Evolutionary conservation across 1,140 invertebrate genomes (phyloP).

Genomic region (Pteromalus puparum): DNA sequence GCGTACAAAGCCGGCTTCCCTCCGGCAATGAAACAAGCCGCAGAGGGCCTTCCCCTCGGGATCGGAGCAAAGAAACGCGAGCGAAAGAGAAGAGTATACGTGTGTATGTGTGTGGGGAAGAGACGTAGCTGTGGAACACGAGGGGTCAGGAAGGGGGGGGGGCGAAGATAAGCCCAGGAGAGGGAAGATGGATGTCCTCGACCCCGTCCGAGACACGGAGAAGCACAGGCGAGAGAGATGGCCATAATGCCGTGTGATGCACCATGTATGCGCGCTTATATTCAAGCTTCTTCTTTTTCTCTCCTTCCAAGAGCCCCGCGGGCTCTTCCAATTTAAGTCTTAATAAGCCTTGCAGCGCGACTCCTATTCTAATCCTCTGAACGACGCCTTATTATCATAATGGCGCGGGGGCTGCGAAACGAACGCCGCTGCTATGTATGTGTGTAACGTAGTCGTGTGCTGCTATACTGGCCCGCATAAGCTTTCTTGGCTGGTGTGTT

Average conservation of each 20-base stretch:
- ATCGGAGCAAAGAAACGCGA: constrained; percentile 20
- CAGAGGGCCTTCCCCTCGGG: constrained; percentile 52
- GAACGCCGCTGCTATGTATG: constrained; percentile 17
- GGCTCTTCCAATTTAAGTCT: constrained; percentile 70
- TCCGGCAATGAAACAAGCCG: constrained; percentile 49
- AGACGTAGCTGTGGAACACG: background rate
- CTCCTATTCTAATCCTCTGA: constrained; percentile 67
- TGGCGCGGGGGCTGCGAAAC: constrained; percentile 45
- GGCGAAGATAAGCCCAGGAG: constrained; percentile 60
- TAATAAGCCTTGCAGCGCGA: constrained; percentile 68
- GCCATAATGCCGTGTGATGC: constrained; percentile 54
- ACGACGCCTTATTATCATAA: constrained; percentile 69
- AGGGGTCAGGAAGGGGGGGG: constrained; percentile 20
- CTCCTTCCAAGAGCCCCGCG: constrained; percentile 59
- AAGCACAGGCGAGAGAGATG: constrained; percentile 36
- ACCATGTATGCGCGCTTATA: background rate
- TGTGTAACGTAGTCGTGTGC: background rate
- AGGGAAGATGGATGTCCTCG: constrained; percentile 74
- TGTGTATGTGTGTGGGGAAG: background rate
- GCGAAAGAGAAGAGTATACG: background rate
- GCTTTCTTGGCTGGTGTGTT: background rate
- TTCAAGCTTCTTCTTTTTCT: constrained; percentile 1
- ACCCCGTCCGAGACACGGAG: constrained; percentile 60
- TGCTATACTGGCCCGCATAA: background rate
- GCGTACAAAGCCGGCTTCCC: constrained; percentile 12